Evolutionary conservation across 92 coral and sea anemone species (phyloP), one percentile per base, ranked within the genome.

Genomic region (Montipora capitata): DNA sequence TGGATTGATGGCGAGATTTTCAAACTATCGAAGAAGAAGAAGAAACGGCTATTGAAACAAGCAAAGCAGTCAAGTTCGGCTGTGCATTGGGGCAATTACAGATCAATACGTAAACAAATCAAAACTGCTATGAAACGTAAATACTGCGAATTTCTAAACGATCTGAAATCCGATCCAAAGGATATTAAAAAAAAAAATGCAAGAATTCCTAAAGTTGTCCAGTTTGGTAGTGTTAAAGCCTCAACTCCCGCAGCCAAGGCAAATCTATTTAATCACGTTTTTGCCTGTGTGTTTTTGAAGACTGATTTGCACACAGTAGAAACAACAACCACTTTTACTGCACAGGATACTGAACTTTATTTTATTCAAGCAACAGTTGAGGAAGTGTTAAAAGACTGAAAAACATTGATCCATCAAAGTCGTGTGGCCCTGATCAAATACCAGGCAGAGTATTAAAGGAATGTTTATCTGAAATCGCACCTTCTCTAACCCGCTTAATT

Each of bases 251-350:
- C 61, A 39, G 88, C 88, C 52, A 88, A 81, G 71, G 92, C 92
- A 14, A 73, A 81, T 51, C 78, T 81, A 81, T 80, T 88, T 88
- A 45, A 45, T 45, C 51, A 45, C 0, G 6, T 45, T 45, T 45
- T 72, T 80, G 87, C 87, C 87, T 73, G 87, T 35, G 92, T 81
- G 87, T 88, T 88, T 63, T 64, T 69, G 87, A 89, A 89, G 84
- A 69, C 83, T 48, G 54, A 76, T 81, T 74, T 80, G 66, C 87
- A 88, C 72, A 81, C 82, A 68, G 74, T 11, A 68, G 74, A 71
- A 74, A 16, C 63, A 15, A 51, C 44, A 52, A 52, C 62, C 62
- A 74, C 79, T 45, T 49, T 45, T 49, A 68, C 86, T 41, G 76
- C 64, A 15, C 54, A 49, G 45, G 72, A n/a, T 49, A 79, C 41